These are phyloP conservation scores for Cyrtorhinus lividipennis DNA, from an alignment of 1,140 invertebrate genomes.

Conservation along the genomic window DNA sequence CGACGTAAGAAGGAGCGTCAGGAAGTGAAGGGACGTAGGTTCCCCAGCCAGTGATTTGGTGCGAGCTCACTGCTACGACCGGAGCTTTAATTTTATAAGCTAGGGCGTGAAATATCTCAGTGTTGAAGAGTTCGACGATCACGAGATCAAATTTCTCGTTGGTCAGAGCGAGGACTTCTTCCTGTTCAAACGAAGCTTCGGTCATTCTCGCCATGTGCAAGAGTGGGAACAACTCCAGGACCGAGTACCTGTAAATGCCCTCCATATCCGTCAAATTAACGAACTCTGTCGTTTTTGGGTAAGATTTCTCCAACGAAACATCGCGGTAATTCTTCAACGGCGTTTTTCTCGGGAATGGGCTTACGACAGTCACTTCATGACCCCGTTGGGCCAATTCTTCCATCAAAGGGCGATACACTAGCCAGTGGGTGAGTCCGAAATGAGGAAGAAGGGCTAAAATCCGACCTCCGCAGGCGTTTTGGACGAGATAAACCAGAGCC, in stretches of 20 bases:
- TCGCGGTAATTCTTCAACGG: constrained; percentile 21
- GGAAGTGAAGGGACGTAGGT: not conserved
- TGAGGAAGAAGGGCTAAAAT: constrained; percentile 28
- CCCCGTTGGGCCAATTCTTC: constrained; percentile 26
- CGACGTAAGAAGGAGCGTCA: not conserved
- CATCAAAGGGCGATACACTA: constrained; percentile 28
- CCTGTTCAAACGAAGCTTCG: not conserved
- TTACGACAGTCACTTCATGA: constrained; percentile 28
- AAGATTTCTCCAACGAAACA: constrained; percentile 19
- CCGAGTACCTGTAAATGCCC: not conserved
- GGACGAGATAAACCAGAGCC: not conserved
- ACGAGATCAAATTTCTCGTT: constrained; percentile 23
- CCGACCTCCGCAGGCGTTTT: constrained; percentile 12
- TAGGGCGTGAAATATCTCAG: constrained; percentile 26
- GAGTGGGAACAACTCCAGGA: not conserved
- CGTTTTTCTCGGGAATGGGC: constrained; percentile 27
- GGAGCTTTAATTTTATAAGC: constrained; percentile 31
- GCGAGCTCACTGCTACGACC: constrained; percentile 30
- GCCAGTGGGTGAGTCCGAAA: constrained; percentile 28
- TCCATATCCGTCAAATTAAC: not conserved
- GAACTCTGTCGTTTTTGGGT: not conserved
- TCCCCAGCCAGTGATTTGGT: not conserved
- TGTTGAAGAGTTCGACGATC: constrained; percentile 24
- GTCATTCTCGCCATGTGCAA: not conserved
- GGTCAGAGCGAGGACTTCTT: not conserved